Evolutionary conservation across 2,113 vertebrate genomes (phyloP), one percentile per base, ranked within the genome.

Genomic region (Tyrannus savana): DNA sequence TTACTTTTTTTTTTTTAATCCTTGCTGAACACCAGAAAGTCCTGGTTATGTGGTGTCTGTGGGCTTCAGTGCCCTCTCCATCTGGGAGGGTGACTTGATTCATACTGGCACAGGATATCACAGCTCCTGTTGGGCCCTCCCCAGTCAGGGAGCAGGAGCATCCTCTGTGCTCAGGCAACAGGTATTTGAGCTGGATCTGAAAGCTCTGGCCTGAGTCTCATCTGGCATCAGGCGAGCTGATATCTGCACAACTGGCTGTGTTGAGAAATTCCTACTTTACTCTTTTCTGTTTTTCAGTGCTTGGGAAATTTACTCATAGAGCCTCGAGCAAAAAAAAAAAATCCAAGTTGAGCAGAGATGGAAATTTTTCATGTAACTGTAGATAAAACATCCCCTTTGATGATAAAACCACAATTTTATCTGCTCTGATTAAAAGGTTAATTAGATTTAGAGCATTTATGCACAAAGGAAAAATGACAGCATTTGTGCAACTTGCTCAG

Each of bases 381-480:
- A 69, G 84, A 63, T 44, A 83, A 62, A 89, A 10, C 73, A 62
- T 64, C 31, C 19, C n/a, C 56, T 96, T 92, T 81, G 41, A 52
- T 88, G 67, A 58, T 74, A 93, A 72, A 64, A 49, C 49, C 1
- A 2, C 68, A 47, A 60, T 88, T 85, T 91, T 80, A 44, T 81
- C 93, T 74, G 75, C 50, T 87, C 66, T 68, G 41, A 90, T 94
- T 87, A 82, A 93, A 96, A 95, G 76, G 69, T 96, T 92, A 90
- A 87, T 93, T 93, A 67, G 83, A 80, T 90, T 95, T 93, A 78
- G 86, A 90, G 46, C 19, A 30, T 84, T 78, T 90, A 52, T 64
- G 52, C 55, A 73, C 72, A 76, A 84, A 92, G 60, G 42, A 42
- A 83, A 87, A 80, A 72, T 35, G 42, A n/a, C 77, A 75, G 60